Base-by-base conservation (phyloP, 2,888 invertebrate genomes). In the Pollenia angustigena region DNA sequence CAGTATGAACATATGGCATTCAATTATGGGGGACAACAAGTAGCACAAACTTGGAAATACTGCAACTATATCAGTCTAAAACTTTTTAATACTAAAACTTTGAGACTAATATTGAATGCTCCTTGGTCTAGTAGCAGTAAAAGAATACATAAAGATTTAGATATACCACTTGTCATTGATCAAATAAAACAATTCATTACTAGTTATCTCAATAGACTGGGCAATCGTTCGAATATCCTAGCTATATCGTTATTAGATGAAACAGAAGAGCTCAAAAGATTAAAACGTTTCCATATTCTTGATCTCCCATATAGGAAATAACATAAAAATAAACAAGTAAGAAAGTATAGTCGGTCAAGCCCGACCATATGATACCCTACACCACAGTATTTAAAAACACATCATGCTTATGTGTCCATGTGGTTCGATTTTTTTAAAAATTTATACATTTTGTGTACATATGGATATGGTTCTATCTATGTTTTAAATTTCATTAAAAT, bases 21-120 rank as follows among this genome's bases (percentile, higher is more conserved):
- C 58, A 58, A 58, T 58, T 58, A 58, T 58, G 58, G 23, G 58
- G 58, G 58, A 58, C 58, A 58, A 32, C 58, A 58, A 58, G 58
- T 40, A 58, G 10, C 32, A 40, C 40, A 58, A 32, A 32, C 58
- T 58, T 58, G 32, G 32, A 58, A 58, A 58, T 58, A 58, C 40
- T 58, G 58, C 58, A 58, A 58, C 32, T 40, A 32, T 40, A 60
- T 11, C 46, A 46, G 46, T 46, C 46, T 18, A 18, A 18, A 18
- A 46, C 46, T 46, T 46, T 46, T n/a, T n/a, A n/a, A n/a, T n/a
- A n/a, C 46, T 18, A 18, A 18, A 18, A 46, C 46, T 46, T 46
- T 46, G 12, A 46, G 40, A 60, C 60, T 60, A 14, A 40, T 60
- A 60, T 2, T 60, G 14, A 60, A 60, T 60, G 60, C 60, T 60